Evolutionary conservation across 2,888 invertebrate genomes (phyloP), one percentile per base, ranked within the genome.

Genomic region (Trachelus iudaicus): DNA sequence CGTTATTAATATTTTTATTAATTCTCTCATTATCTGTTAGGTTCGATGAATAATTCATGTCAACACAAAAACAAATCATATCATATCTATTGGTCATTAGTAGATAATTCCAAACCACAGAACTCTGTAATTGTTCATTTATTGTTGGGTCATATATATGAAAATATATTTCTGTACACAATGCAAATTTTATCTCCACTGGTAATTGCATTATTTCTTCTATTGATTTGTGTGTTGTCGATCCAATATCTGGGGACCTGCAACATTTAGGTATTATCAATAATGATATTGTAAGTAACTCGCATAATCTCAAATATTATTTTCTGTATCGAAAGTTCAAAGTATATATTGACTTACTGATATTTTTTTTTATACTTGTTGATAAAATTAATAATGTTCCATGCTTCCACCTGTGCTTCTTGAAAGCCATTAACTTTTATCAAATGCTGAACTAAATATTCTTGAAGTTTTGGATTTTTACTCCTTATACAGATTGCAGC

Each of bases 371-470:
- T 87, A 76, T 87, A 84, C 75, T 86, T 77, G 68, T 87, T 85
- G 69, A 92, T 85, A 77, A 86, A 85, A 69, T 92, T 90, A 73
- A 93, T 83, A 80, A 93, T 89, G 68, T 90, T 84, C 93, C 93
- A 93, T 33, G 92, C 87, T 73, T 91, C 86, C 69, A 89, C 85
- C 71, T 92, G 86, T 69, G 87, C 81, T 69, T 81, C 86, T 69
- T 90, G 85, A 69, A 93, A 88, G 35, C 89, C 88, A 30, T 89
- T 90, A 40, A 92, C 91, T 81, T 93, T 94, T 73, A 93, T 92
- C 79, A 96, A 90, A 87, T 96, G 94, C 75, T 94, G 94, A 31
- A 95, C 93, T 82, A 96, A 93, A 83, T 95, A 94, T 84, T 95
- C 94, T 85, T 95, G 93, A 75, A 95, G 92, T 40, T 92, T 92